These are phyloP conservation scores for Syrrhaptes paradoxus DNA, from an alignment of 2,113 vertebrate species.

Conservation along the genomic window DNA sequence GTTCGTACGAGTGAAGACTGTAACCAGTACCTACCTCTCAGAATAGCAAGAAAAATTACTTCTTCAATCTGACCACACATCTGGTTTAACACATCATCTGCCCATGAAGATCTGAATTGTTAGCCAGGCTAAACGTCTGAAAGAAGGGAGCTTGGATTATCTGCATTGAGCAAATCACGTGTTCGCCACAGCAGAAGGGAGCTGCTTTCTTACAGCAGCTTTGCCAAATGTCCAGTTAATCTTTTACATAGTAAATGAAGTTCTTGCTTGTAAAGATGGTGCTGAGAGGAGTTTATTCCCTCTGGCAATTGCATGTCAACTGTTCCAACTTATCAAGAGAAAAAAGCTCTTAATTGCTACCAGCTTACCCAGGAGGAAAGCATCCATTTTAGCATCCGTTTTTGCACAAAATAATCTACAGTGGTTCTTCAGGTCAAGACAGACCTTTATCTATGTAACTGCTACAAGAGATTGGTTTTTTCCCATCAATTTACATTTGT, in stretches of 20 bases:
- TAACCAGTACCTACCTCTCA: background rate
- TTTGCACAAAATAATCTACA: background rate
- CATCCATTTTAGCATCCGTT: background rate
- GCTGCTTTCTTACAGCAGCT: constrained; percentile 1
- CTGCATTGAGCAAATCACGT: background rate
- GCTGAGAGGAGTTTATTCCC: background rate
- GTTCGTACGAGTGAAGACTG: background rate
- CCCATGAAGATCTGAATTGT: background rate
- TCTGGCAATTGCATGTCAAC: background rate
- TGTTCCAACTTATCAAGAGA: background rate
- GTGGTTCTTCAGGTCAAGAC: background rate
- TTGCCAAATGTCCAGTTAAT: constrained; percentile 46
- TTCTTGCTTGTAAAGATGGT: background rate
- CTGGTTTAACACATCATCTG: background rate
- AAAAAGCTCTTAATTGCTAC: constrained; percentile 3
- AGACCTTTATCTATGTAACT: background rate
- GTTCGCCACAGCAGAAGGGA: constrained; percentile 10
- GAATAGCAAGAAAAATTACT: background rate
- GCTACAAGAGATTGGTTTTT: background rate
- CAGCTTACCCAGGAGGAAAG: background rate
- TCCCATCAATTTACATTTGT: background rate
- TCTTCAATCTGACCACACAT: background rate
- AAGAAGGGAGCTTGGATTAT: background rate
- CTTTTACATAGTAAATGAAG: background rate
- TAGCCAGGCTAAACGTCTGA: background rate